Evolutionary conservation across 2,113 vertebrate genomes (phyloP).

Genomic region (Neotragus pygmaeus): DNA sequence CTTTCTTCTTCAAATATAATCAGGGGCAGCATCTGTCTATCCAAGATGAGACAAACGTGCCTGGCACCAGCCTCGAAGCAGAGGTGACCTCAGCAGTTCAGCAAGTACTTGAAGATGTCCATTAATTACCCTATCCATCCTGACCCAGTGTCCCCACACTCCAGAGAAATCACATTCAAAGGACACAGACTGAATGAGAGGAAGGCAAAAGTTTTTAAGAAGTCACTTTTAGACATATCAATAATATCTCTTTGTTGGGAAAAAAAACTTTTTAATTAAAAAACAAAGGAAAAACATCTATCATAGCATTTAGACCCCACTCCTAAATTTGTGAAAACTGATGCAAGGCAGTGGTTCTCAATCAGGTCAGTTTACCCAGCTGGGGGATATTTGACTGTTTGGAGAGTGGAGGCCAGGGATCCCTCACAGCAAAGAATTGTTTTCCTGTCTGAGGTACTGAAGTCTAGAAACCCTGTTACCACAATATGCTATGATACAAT

Average conservation of each 20-base stretch:
- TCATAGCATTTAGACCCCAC: rapidly evolving
- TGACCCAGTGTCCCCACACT: rapidly evolving
- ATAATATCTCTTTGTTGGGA: background rate
- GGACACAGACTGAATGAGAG: background rate
- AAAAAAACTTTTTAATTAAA: background rate
- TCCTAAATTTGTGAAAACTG: rapidly evolving
- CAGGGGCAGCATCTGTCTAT: conserved; percentile 25
- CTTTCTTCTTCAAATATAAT: conserved; percentile 54
- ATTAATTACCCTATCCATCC: background rate
- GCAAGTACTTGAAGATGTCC: background rate
- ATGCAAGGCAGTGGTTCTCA: rapidly evolving
- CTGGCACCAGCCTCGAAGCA: background rate
- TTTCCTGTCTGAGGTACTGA: rapidly evolving
- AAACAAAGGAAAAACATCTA: background rate
- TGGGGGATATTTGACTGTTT: rapidly evolving
- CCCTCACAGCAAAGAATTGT: rapidly evolving
- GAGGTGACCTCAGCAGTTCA: background rate
- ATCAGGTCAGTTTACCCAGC: rapidly evolving
- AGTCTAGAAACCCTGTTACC: background rate
- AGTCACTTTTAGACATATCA: background rate
- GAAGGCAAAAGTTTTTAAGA: background rate
- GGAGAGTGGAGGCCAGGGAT: background rate
- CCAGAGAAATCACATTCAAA: background rate
- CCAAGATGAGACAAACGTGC: background rate
- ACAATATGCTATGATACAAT: rapidly evolving